Evolutionary conservation across 2,888 invertebrate genomes (phyloP).

Genomic region (Hydrotaea diabolus): DNA sequence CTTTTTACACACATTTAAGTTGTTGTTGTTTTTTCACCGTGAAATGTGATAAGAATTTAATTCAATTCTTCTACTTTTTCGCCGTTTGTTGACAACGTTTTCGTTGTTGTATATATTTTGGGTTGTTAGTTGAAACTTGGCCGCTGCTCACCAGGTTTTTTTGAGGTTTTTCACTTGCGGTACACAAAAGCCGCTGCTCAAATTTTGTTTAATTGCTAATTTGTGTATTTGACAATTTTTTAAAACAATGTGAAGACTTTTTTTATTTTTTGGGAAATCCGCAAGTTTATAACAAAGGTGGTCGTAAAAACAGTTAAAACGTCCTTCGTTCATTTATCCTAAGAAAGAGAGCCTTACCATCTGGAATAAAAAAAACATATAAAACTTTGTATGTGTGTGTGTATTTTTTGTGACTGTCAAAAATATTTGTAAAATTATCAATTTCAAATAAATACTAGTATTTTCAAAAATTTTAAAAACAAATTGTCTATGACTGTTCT

Average conservation of each 20-base stretch:
- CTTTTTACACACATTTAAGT: constrained; percentile 28
- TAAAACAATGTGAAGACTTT: background rate
- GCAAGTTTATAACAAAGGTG: too few species aligned
- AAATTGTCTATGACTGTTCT: background rate
- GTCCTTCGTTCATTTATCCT: too few species aligned
- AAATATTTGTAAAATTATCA: too few species aligned
- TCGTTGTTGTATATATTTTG: constrained; percentile 25
- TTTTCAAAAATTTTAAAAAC: too few species aligned
- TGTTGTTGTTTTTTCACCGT: constrained; percentile 36
- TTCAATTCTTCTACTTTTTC: constrained; percentile 35
- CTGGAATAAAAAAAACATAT: too few species aligned
- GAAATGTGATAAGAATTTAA: constrained; percentile 50
- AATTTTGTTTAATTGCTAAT: background rate
- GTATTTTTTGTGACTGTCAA: too few species aligned
- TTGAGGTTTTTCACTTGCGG: constrained; percentile 14
- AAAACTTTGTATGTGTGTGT: too few species aligned
- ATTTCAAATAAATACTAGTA: too few species aligned
- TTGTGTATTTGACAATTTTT: background rate
- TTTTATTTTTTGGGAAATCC: constrained; percentile 3
- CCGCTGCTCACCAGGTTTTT: constrained; percentile 26
- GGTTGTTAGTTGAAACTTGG: constrained; percentile 25
- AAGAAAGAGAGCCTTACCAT: too few species aligned
- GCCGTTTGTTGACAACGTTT: constrained; percentile 7
- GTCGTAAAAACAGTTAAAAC: too few species aligned
- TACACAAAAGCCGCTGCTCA: background rate